Evolutionary conservation across 2,797 vertebrate species (phyloP).

Genomic region (Knipowitschia caucasica): DNA sequence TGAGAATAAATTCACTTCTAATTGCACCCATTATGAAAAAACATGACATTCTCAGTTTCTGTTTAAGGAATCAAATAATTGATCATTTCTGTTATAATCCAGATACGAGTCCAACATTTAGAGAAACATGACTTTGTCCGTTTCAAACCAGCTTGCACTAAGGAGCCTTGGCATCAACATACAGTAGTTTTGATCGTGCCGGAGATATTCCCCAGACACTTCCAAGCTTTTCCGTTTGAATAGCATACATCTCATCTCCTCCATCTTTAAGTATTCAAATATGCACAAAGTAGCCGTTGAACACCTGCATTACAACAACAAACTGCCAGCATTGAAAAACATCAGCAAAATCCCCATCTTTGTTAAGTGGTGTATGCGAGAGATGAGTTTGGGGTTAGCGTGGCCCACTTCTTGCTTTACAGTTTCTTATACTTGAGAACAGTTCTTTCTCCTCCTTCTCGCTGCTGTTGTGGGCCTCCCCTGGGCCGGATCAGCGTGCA

Average conservation of each 20-base stretch:
- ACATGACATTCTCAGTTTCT: background rate
- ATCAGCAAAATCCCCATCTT: slow-evolving; percentile 51
- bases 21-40: background rate
- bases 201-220: slow-evolving; percentile 18
- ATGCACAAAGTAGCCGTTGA: slow-evolving; percentile 43
- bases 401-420: slow-evolving; percentile 72
- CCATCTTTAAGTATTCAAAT: slow-evolving; percentile 46
- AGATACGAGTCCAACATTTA: background rate
- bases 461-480: slow-evolving; percentile 68
- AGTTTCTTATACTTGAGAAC: slow-evolving; percentile 48
- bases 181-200: background rate
- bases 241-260: slow-evolving; percentile 28
- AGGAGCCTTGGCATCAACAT: background rate
- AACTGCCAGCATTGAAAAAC: slow-evolving; percentile 39
- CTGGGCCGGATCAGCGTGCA: slow-evolving; percentile 72
- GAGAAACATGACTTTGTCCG: background rate
- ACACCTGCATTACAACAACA: slow-evolving; percentile 30
- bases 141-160: background rate
- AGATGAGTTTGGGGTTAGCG: slow-evolving; percentile 68
- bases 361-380: slow-evolving; percentile 37
- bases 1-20: slow-evolving; percentile 2
- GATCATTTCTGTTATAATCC: background rate
- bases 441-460: slow-evolving; percentile 62
- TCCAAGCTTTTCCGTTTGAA: slow-evolving; percentile 42
- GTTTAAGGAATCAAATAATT: background rate